Evolutionary conservation across 2,888 invertebrate species (phyloP).

Genomic region (Mimumesa dahlbomi): DNA sequence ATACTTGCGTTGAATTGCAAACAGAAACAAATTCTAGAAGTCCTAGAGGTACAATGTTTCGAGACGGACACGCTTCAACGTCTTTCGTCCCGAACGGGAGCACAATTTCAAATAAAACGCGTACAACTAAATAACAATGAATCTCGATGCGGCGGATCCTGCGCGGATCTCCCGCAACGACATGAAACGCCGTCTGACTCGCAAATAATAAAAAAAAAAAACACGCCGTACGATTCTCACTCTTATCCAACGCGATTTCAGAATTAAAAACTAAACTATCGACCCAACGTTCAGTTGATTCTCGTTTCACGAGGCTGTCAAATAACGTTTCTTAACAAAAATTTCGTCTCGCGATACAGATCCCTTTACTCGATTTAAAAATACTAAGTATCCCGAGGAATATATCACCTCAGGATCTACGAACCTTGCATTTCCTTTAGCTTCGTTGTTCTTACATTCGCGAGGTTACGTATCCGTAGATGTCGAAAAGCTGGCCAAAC

Average conservation of each 20-base stretch:
- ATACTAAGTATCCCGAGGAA: no score
- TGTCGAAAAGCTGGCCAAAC: no score
- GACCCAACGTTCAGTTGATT: not conserved
- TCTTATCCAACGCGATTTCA: not conserved
- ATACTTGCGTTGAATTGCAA: not conserved
- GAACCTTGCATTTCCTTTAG: no score
- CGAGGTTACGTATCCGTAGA: no score
- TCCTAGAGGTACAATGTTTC: conserved; percentile 19
- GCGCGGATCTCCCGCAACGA: not conserved
- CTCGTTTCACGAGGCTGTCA: no score
- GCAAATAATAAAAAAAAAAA: not conserved
- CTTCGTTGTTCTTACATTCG: no score
- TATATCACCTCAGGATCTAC: no score
- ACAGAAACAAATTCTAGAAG: conserved; percentile 2
- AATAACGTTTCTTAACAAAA: no score
- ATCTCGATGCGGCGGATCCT: conserved; percentile 13
- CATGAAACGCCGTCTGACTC: conserved; percentile 9
- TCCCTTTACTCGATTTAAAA: no score
- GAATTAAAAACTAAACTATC: conserved; percentile 8
- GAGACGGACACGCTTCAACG: no score
- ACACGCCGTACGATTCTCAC: not conserved
- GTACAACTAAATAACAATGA: conserved; percentile 53
- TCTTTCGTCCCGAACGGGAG: conserved; percentile 13
- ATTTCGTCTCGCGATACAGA: no score
- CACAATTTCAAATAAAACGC: conserved; percentile 29